Evolutionary conservation across 2,888 invertebrate species (phyloP).

Genomic region (Arctia plantaginis): DNA sequence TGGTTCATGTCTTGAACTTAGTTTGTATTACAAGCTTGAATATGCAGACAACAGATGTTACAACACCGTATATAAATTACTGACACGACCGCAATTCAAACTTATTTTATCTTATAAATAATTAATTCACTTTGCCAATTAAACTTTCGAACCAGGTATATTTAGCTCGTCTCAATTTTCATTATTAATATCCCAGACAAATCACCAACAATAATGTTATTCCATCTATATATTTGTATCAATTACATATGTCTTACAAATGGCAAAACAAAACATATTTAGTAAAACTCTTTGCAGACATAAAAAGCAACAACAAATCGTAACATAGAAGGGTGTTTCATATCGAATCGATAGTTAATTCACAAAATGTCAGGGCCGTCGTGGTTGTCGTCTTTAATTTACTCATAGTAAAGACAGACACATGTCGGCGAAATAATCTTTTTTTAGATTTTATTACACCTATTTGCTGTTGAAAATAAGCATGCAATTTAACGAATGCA

Average conservation of each 20-base stretch:
- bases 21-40: slow-evolving; percentile 66
- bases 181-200: neutral
- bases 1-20: slow-evolving; percentile 57
- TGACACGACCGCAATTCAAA: slow-evolving; percentile 55
- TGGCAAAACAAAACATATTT: too few species aligned
- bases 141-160: neutral
- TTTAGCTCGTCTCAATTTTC: neutral
- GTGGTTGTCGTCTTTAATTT: too few species aligned
- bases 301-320: too few species aligned
- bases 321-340: too few species aligned
- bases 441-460: too few species aligned
- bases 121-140: slow-evolving; percentile 21
- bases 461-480: slow-evolving; percentile 1
- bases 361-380: too few species aligned
- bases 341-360: too few species aligned
- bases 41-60: slow-evolving; percentile 71
- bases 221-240: too few species aligned
- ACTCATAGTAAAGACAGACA: too few species aligned
- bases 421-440: too few species aligned
- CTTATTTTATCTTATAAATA: slow-evolving; percentile 46
- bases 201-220: neutral
- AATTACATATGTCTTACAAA: too few species aligned
- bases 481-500: slow-evolving; percentile 10
- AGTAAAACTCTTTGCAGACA: too few species aligned
- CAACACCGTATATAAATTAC: slow-evolving; percentile 69